A percentile compares a stretch with the other conserved stretches of the same genome.
phyloP scores from a whole-genome alignment of 1,140 invertebrate species.

The Aphaenogaster rudis region DNA sequence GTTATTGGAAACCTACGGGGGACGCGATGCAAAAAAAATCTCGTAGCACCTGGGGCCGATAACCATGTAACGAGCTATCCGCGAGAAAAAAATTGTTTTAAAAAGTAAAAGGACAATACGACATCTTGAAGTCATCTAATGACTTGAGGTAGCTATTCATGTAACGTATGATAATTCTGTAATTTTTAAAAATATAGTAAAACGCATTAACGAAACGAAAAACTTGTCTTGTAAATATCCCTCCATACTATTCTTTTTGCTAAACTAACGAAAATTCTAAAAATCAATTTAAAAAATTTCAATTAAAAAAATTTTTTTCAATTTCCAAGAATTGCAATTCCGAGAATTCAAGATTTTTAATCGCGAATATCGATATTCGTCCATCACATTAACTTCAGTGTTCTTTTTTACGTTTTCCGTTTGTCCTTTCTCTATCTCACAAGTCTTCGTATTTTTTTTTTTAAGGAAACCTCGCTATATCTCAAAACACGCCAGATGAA shows the following conservation, averaged over 20 bases:
- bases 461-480: neutral
- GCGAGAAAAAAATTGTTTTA: conserved; percentile 20
- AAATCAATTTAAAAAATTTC: no score
- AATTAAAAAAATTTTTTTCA: neutral
- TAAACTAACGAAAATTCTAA: neutral
- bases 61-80: neutral
- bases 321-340: neutral
- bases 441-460: neutral
- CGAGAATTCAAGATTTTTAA: no score
- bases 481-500: neutral
- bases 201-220: neutral
- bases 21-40: conserved; percentile 42
- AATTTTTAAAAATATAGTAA: neutral
- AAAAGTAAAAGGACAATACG: neutral
- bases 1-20: conserved; percentile 41
- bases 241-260: neutral
- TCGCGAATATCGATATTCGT: neutral
- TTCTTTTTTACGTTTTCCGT: neutral
- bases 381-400: neutral
- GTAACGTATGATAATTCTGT: neutral
- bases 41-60: conserved; percentile 21
- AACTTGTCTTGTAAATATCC: neutral
- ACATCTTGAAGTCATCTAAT: neutral
- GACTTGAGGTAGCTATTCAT: neutral
- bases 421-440: neutral